A percentile compares a stretch with the other conserved stretches of the same genome.
Conservation (phyloP, 2,888 invertebrate species). For the Hecatera dysodea region DNA sequence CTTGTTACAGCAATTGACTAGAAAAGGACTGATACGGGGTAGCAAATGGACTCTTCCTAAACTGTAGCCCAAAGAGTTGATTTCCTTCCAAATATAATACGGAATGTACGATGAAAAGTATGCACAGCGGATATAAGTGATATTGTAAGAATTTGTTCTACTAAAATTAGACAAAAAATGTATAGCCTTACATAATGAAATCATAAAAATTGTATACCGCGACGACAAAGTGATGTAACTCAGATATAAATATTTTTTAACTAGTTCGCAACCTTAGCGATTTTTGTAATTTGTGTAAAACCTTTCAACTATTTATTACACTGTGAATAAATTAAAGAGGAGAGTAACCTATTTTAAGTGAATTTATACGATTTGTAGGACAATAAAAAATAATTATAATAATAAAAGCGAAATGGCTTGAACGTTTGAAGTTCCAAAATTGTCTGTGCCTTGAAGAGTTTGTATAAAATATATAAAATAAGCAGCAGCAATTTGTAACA, state of each 20-base stretch:
- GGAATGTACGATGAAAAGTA: conserved; percentile 59
- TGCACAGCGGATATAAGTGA: conserved; percentile 62
- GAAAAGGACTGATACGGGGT: conserved; percentile 72
- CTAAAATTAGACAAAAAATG: conserved; percentile 53
- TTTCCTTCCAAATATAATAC: conserved; percentile 68
- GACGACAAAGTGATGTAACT: conserved; percentile 50
- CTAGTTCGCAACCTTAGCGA: conserved; percentile 46
- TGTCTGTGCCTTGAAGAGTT: conserved; percentile 57
- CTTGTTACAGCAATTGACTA: conserved; percentile 95
- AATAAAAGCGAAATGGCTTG: conserved; percentile 46
- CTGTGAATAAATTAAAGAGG: conserved; percentile 62
- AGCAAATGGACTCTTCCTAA: conserved; percentile 77
- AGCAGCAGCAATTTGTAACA: conserved; percentile 51
- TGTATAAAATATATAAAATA: conserved; percentile 44
- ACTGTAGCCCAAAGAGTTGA: conserved; percentile 80
- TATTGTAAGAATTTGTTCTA: conserved; percentile 58
- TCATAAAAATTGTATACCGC: conserved; percentile 50
- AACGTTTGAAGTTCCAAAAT: conserved; percentile 56
- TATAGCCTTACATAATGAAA: conserved; percentile 52
- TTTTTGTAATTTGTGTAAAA: conserved; percentile 63
- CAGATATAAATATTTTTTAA: conserved; percentile 52
- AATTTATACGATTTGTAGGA: conserved; percentile 62
- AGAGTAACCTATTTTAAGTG: conserved; percentile 65
- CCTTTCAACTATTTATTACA: conserved; percentile 66
- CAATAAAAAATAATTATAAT: conserved; percentile 57